These are phyloP conservation scores for Omphaloscelis lunosa DNA, from an alignment of 2,888 invertebrate species.

Conservation along the genomic window DNA sequence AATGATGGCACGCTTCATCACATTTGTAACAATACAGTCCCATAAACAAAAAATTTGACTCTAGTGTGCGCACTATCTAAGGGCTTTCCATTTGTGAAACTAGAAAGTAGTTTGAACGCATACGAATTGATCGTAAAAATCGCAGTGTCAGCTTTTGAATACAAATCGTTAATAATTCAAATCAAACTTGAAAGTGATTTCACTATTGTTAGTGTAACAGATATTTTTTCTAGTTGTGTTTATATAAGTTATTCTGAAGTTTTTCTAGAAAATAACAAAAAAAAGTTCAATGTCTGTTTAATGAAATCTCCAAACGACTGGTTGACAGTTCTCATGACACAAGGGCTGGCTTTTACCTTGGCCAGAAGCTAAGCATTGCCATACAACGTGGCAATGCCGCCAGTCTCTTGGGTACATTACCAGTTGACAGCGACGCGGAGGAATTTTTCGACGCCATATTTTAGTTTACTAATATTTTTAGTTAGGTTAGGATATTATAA, in stretches of 20 bases:
- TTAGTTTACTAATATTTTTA: too few relatives aligned
- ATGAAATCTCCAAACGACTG: too few relatives aligned
- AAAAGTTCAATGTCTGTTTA: too few relatives aligned
- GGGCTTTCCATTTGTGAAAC: not conserved
- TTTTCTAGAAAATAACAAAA: slow-evolving; percentile 2
- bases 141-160: slow-evolving; percentile 16
- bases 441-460: too few relatives aligned
- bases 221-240: not conserved
- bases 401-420: too few relatives aligned
- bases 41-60: not conserved
- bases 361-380: too few relatives aligned
- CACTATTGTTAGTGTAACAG: slow-evolving; percentile 5
- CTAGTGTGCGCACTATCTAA: not conserved
- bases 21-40: not conserved
- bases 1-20: not conserved
- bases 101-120: slow-evolving; percentile 31
- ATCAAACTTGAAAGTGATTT: slow-evolving; percentile 28
- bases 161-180: slow-evolving; percentile 43
- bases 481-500: too few relatives aligned
- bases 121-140: slow-evolving; percentile 28
- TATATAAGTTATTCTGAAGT: not conserved
- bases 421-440: too few relatives aligned
- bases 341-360: too few relatives aligned
- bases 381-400: too few relatives aligned
- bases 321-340: too few relatives aligned